Evolutionary conservation across 2,113 vertebrate species (phyloP).

Genomic region (Sigmodon hispidus): DNA sequence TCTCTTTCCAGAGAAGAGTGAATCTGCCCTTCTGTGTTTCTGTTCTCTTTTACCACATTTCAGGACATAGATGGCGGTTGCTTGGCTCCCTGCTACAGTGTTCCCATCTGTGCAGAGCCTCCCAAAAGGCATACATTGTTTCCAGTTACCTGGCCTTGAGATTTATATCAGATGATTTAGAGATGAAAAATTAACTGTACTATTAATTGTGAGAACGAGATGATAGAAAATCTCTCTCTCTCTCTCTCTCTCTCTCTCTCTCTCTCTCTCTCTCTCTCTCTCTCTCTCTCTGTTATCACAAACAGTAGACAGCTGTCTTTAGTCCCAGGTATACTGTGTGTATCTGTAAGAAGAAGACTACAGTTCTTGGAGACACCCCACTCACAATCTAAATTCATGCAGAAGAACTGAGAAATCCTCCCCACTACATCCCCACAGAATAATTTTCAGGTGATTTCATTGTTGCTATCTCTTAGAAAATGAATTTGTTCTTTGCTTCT

Average conservation of each 20-base stretch:
- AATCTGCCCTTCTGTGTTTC: conserved; percentile 72
- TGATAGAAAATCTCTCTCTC: not conserved
- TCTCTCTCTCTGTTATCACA: not conserved
- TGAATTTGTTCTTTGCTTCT: not conserved
- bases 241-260: not conserved
- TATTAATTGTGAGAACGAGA: not conserved
- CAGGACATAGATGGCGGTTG: conserved; percentile 52
- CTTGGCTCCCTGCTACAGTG: not conserved
- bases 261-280: not conserved
- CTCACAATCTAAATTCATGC: not conserved
- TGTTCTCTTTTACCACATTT: conserved; percentile 72
- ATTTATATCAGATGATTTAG: conserved; percentile 29
- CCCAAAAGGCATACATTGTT: not conserved
- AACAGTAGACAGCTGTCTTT: not conserved
- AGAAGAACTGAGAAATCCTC: not conserved
- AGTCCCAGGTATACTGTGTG: not conserved
- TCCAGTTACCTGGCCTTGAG: not conserved
- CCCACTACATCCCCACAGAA: not conserved
- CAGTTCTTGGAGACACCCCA: not conserved
- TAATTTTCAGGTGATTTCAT: not conserved
- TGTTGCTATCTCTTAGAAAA: not conserved
- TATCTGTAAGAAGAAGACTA: not conserved
- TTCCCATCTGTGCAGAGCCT: conserved; percentile 4
- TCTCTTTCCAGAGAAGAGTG: conserved; percentile 77
- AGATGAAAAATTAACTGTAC: conserved; percentile 18